These are phyloP conservation scores for Rattus rattus DNA, from an alignment of 2,113 vertebrate species.

Conservation along the genomic window DNA sequence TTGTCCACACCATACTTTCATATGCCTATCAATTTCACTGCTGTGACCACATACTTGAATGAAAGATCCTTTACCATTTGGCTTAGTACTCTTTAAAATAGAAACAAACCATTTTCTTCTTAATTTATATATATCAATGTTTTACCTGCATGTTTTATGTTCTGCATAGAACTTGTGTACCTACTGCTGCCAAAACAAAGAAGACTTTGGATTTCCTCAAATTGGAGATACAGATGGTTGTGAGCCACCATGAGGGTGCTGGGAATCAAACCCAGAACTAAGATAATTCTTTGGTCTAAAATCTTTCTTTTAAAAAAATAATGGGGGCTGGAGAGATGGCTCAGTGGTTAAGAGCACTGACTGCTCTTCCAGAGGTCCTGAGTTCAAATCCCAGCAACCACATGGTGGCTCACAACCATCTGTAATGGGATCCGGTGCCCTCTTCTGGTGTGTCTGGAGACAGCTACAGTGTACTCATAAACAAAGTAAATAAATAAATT, in stretches of 20 bases:
- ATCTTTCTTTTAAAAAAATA: slow-evolving; percentile 26
- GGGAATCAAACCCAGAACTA: background rate
- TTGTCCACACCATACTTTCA: slow-evolving; percentile 31
- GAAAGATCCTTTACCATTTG: background rate
- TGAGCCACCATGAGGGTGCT: background rate
- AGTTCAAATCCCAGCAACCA: no score
- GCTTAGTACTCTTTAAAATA: background rate
- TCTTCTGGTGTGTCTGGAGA: no score
- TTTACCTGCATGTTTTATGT: background rate
- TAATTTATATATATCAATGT: slow-evolving; percentile 21
- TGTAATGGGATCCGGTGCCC: no score
- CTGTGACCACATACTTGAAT: slow-evolving; percentile 31
- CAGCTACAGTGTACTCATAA: no score
- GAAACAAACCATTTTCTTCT: background rate
- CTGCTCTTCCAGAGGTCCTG: no score
- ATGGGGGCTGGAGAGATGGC: no score
- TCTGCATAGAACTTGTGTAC: background rate
- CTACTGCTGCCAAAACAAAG: background rate
- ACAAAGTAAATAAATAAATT: no score
- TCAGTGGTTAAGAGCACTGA: no score
- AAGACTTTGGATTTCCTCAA: background rate
- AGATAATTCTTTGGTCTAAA: slow-evolving; percentile 58
- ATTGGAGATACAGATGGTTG: background rate
- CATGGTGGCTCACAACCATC: no score
- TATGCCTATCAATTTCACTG: slow-evolving; percentile 56